Conservation (phyloP, 2,888 invertebrate genomes). For the Hybos culiciformis region DNA sequence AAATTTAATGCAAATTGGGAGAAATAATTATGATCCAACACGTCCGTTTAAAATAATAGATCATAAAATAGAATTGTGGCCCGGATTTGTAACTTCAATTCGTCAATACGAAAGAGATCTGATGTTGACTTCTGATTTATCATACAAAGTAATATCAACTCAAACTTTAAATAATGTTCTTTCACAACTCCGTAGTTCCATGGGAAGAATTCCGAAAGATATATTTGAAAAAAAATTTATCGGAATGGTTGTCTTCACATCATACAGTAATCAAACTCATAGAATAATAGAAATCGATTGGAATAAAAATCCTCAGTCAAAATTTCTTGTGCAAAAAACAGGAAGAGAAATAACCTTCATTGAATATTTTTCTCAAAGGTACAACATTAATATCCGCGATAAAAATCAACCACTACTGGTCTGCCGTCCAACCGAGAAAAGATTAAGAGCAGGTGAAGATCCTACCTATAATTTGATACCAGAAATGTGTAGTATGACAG, state of each 20-base stretch:
- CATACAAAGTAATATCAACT: constrained; percentile 69
- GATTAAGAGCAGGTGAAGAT: constrained; percentile 55
- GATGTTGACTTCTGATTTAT: constrained; percentile 64
- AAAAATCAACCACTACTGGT: constrained; percentile 65
- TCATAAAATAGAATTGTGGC: constrained; percentile 60
- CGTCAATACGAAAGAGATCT: constrained; percentile 65
- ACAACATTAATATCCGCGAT: constrained; percentile 50
- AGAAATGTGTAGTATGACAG: constrained; percentile 73
- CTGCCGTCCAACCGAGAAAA: constrained; percentile 51
- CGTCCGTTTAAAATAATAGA: too few species aligned
- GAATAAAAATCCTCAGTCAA: constrained; percentile 40
- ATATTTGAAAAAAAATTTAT: constrained; percentile 41
- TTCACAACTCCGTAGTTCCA: constrained; percentile 39
- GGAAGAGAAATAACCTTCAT: constrained; percentile 40
- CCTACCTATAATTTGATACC: constrained; percentile 47
- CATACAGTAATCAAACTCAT: constrained; percentile 52
- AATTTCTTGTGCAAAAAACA: constrained; percentile 46
- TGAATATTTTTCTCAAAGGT: constrained; percentile 55
- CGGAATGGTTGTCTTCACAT: constrained; percentile 51
- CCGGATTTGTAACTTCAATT: constrained; percentile 73
- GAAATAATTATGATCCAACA: constrained; percentile 59
- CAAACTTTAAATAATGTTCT: constrained; percentile 59
- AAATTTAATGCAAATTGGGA: constrained; percentile 51
- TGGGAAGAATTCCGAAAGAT: constrained; percentile 39
- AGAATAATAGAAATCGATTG: constrained; percentile 63